These are phyloP conservation scores for Semotilus atromaculatus DNA, from an alignment of 2,797 vertebrate species.

Conservation along the genomic window DNA sequence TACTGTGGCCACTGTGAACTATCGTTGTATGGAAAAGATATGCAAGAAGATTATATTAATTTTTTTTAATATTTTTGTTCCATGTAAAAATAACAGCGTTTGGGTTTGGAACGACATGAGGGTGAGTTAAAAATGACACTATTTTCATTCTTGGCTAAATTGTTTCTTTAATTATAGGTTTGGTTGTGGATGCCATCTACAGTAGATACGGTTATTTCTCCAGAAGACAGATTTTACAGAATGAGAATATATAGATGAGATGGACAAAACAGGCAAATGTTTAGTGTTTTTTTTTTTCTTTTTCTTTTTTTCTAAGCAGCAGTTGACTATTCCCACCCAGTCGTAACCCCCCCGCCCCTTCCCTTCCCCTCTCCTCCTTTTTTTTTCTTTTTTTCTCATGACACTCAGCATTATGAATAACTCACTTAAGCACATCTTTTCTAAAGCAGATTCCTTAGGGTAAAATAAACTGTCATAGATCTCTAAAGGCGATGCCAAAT, in stretches of 20 bases:
- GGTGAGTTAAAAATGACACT: constrained; percentile 13
- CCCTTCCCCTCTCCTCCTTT: too few relatives aligned
- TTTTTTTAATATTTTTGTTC: not conserved
- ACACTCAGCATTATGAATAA: not conserved
- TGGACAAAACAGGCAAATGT: not conserved
- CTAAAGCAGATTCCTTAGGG: not conserved
- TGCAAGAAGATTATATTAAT: not conserved
- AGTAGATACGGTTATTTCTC: not conserved
- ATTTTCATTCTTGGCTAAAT: not conserved
- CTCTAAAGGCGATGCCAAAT: not conserved
- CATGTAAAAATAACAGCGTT: not conserved
- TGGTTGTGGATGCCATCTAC: not conserved
- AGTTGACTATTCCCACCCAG: too few relatives aligned
- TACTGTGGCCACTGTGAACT: not conserved
- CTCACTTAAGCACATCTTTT: not conserved
- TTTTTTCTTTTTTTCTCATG: not conserved
- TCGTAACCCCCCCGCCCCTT: too few relatives aligned
- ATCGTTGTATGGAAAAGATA: not conserved
- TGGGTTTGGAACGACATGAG: not conserved
- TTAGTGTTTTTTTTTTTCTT: not conserved
- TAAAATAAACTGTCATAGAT: not conserved
- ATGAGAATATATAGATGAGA: not conserved
- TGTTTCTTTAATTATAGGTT: constrained; percentile 20
- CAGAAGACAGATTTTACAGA: not conserved
- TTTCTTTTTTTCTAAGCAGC: not conserved